Conservation (phyloP, 2,888 invertebrate species). For the Empis livida region DNA sequence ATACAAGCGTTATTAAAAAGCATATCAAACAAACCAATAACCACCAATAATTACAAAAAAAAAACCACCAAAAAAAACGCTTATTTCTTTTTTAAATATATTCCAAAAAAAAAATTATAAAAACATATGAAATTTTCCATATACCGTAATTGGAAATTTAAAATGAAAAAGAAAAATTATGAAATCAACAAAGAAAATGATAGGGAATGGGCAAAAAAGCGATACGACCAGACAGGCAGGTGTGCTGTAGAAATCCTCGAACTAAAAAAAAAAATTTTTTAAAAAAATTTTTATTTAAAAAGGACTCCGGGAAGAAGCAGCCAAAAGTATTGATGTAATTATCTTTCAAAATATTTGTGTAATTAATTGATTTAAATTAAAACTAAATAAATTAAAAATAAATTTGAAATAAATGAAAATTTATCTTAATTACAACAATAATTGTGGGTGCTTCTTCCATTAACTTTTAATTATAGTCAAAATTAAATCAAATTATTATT, state of each 20-base stretch:
- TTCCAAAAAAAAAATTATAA: not conserved
- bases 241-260: slow-evolving; percentile 40
- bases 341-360: too few relatives aligned
- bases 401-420: not conserved
- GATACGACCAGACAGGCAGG: slow-evolving; percentile 55
- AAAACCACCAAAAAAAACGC: slow-evolving; percentile 5
- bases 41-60: slow-evolving; percentile 12
- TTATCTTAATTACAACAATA: not conserved
- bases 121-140: not conserved
- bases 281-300: slow-evolving; percentile 15
- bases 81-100: slow-evolving; percentile 3
- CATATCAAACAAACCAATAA: slow-evolving; percentile 8
- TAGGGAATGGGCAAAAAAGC: slow-evolving; percentile 57
- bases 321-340: slow-evolving; percentile 18
- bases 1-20: too few relatives aligned
- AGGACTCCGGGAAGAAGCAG: slow-evolving; percentile 37
- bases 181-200: slow-evolving; percentile 25
- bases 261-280: slow-evolving; percentile 23
- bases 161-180: slow-evolving; percentile 13
- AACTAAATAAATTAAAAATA: not conserved
- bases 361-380: not conserved
- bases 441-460: not conserved
- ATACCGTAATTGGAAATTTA: too few relatives aligned
- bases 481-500: not conserved
- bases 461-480: not conserved